phyloP scores from a whole-genome alignment of 2,797 vertebrate species.

The Pseudochirops cupreus region DNA sequence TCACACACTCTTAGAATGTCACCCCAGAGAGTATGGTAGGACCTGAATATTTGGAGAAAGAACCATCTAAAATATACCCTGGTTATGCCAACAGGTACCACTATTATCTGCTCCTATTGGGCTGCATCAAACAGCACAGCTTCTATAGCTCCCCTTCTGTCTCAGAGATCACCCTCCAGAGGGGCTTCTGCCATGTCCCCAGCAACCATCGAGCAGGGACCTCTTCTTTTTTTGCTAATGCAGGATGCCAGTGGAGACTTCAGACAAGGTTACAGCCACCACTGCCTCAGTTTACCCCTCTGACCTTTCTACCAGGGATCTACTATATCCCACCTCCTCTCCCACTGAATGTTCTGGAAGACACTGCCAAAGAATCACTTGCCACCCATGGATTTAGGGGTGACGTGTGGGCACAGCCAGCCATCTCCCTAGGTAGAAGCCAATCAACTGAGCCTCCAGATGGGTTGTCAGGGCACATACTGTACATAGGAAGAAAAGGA shows the following conservation, averaged over 20 bases:
- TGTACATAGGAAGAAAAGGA: neutral
- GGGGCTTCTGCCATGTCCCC: conserved; percentile 77
- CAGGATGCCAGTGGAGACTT: conserved; percentile 81
- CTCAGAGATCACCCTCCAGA: conserved; percentile 78
- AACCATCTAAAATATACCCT: conserved; percentile 81
- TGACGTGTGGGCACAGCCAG: conserved; percentile 61
- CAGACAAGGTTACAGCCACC: conserved; percentile 77
- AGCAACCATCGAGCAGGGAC: conserved; percentile 72
- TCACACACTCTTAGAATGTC: conserved; percentile 72
- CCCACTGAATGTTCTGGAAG: conserved; percentile 65
- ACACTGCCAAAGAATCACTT: neutral
- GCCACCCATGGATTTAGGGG: conserved; percentile 69
- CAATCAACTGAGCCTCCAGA: conserved; percentile 60
- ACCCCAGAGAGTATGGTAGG: conserved; percentile 71
- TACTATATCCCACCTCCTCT: conserved; percentile 81
- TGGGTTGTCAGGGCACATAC: neutral
- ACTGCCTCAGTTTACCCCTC: conserved; percentile 80
- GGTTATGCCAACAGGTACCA: conserved; percentile 79
- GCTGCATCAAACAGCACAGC: conserved; percentile 78
- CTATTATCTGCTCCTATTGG: conserved; percentile 80
- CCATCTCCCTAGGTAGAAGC: conserved; percentile 68
- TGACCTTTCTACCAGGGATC: conserved; percentile 83
- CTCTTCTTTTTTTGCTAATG: conserved; percentile 70
- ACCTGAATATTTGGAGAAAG: conserved; percentile 83
- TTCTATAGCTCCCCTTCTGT: conserved; percentile 71